A percentile compares a stretch with the other conserved stretches of the same genome.
These are phyloP conservation scores for Grus americana DNA, from an alignment of 2,113 vertebrate species.

Conservation along the genomic window DNA sequence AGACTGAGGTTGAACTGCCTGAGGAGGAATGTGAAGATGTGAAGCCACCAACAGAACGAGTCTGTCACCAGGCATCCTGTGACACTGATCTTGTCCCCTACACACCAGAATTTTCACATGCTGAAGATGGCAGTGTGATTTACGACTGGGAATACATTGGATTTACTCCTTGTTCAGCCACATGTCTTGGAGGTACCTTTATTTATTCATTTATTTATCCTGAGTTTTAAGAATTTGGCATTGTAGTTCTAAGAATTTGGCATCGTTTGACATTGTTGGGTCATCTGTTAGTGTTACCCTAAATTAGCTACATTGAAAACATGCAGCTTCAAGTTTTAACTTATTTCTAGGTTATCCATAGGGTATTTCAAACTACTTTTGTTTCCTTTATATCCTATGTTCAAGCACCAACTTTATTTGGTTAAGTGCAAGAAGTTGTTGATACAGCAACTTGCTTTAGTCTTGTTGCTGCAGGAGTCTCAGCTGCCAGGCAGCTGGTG, in stretches of 20 bases:
- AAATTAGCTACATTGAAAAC: background rate
- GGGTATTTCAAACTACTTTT: background rate
- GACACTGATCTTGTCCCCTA: conserved; percentile 31
- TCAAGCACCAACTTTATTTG: background rate
- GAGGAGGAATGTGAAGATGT: conserved; percentile 85
- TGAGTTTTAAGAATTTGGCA: background rate
- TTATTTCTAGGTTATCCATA: background rate
- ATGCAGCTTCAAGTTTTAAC: background rate
- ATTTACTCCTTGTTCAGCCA: conserved; percentile 85
- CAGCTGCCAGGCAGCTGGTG: background rate
- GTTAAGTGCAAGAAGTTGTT: background rate
- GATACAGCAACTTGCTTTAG: background rate
- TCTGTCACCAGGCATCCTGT: conserved; percentile 79
- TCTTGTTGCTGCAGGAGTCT: background rate
- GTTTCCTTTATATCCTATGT: background rate
- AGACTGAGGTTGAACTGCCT: conserved; percentile 86
- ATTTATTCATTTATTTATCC: background rate
- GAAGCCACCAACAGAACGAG: conserved; percentile 69
- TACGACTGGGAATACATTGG: conserved; percentile 89
- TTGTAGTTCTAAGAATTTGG: background rate
- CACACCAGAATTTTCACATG: background rate
- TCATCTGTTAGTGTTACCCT: background rate
- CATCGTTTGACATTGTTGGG: background rate
- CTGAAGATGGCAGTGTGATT: conserved; percentile 33
- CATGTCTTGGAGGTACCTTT: conserved; percentile 81